Evolutionary conservation across 2,888 invertebrate species (phyloP).

Genomic region (Agrenia bidenticulata): DNA sequence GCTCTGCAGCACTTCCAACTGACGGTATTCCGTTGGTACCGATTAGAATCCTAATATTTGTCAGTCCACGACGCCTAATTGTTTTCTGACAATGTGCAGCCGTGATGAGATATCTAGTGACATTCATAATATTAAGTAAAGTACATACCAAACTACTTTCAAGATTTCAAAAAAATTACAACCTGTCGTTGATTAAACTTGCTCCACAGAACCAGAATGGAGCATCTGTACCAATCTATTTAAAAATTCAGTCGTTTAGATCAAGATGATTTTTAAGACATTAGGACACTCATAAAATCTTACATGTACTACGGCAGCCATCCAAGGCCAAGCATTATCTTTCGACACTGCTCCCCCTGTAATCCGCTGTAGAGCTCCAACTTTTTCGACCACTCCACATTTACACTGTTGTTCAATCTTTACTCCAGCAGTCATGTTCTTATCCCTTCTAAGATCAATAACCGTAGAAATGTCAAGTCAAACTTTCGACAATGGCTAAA

Average conservation of each 20-base stretch:
- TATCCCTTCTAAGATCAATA: background rate
- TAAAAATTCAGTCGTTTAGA: background rate
- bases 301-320: conserved; percentile 40
- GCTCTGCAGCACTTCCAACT: conserved; percentile 16
- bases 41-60: conserved; percentile 35
- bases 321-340: conserved; percentile 45
- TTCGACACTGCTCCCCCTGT: conserved; percentile 34
- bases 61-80: conserved; percentile 30
- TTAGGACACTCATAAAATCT: too few relatives aligned
- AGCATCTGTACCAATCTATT: conserved; percentile 30
- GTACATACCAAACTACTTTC: too few relatives aligned
- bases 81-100: conserved; percentile 35
- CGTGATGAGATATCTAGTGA: background rate
- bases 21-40: conserved; percentile 36
- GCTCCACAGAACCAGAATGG: conserved; percentile 45
- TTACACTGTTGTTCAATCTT: conserved; percentile 22
- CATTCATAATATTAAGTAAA: background rate
- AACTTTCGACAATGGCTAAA: too few relatives aligned
- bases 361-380: conserved; percentile 28
- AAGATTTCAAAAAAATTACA: conserved; percentile 28
- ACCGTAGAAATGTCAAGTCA: too few relatives aligned
- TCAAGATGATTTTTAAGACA: background rate
- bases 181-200: conserved; percentile 34
- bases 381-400: conserved; percentile 27
- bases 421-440: background rate